Evolutionary conservation across 64 coral and sea anemone species (phyloP).

Genomic region (Cladopsammia gracilis): DNA sequence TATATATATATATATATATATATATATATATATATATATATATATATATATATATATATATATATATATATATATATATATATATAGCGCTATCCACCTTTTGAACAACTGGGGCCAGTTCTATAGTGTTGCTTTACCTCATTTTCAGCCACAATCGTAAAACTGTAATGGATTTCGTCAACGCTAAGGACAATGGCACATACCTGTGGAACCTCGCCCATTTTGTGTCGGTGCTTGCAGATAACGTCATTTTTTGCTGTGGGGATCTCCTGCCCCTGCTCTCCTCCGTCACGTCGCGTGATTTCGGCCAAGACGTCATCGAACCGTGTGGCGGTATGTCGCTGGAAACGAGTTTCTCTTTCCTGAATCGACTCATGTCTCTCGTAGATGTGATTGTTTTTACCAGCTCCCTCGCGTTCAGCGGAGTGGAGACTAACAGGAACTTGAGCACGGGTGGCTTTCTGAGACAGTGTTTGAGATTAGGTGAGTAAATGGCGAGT

Average conservation of each 20-base stretch:
- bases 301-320: constrained; percentile 98
- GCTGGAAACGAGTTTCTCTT: constrained; percentile 96
- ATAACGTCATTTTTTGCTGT: constrained; percentile 97
- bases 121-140: neutral
- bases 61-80: no score
- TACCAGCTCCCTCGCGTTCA: constrained; percentile 95
- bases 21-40: no score
- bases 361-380: constrained; percentile 95
- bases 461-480: constrained; percentile 92
- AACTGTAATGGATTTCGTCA: constrained; percentile 98
- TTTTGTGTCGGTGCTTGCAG: constrained; percentile 94
- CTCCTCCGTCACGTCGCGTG: constrained; percentile 98
- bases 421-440: constrained; percentile 92
- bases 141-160: constrained; percentile 92
- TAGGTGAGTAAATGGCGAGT: constrained; percentile 66
- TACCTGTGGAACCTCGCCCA: constrained; percentile 98
- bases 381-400: constrained; percentile 98
- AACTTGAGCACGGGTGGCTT: constrained; percentile 96
- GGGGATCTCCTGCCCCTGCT: constrained; percentile 95
- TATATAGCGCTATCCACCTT: no score
- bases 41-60: no score
- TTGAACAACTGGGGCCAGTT: no score
- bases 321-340: constrained; percentile 97
- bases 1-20: no score
- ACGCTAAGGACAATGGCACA: constrained; percentile 94